Evolutionary conservation across 2,113 vertebrate genomes (phyloP), one percentile per base, ranked within the genome.

Genomic region (Ochotona curzoniae): DNA sequence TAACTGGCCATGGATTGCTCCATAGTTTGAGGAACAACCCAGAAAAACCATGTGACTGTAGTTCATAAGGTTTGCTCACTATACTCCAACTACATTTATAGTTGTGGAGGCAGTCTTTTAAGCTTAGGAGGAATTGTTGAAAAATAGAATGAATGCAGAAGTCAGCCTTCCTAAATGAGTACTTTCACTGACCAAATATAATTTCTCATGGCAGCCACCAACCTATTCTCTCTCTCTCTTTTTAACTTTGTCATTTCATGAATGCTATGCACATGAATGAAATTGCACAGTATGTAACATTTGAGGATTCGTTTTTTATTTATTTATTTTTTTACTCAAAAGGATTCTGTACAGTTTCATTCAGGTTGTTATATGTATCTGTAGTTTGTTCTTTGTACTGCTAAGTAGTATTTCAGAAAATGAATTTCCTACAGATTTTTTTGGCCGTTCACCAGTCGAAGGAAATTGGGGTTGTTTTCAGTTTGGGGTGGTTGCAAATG

Each of bases 111-210:
- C 60, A 75, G 20, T 25, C 44, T 78, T 85, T 47, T 54, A 1
- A 35, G 21, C 4, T 91, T 70, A 92, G 26, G 12, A 60, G 32
- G 2, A 89, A 35, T 20, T 54, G 44, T 17, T 38, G 49, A 82
- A 28, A 90, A 92, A 73, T 61, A 82, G 88, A 92, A 80, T 89
- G 26, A 86, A 35, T 20, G 86, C 69, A 76, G 47, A 93, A 35
- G 25, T 88, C 30, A 38, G 21, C 79, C 66, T 69, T 74, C 71
- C 71, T 69, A 92, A 23, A 28, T 82, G 44, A 82, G 13, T 78
- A 32, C 30, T 75, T 38, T 88, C 25, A 49, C 44, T 75, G n/a
- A 30, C 21, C 12, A 57, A 89, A 69, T 11, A 44, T 83, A n/a
- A 17, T 91, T 81, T 81, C 12, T 11, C 13, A 38, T 35, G 35